phyloP scores from a whole-genome alignment of 2,113 vertebrate genomes.

The Cygnus buccinator region DNA sequence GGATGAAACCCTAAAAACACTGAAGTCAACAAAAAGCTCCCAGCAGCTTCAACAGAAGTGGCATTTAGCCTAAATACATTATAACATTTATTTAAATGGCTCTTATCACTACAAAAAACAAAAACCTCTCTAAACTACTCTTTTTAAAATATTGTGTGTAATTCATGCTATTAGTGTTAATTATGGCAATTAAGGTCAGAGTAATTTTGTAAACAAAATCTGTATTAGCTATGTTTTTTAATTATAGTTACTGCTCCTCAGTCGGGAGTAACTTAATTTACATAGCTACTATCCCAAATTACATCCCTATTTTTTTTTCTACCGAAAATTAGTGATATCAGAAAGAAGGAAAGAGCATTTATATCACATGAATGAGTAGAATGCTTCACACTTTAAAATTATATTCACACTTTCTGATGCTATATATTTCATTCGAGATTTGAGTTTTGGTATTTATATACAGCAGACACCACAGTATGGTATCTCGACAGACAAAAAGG shows the following conservation, averaged over 20 bases:
- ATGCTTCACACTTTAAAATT: background rate
- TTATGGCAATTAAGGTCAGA: background rate
- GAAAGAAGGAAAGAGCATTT: background rate
- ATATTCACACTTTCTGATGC: background rate
- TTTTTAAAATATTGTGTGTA: background rate
- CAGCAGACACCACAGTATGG: background rate
- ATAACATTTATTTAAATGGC: background rate
- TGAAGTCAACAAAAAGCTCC: background rate
- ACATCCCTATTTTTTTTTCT: background rate
- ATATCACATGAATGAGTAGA: background rate
- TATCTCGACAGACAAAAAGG: background rate
- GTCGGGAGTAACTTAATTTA: background rate
- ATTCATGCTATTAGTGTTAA: background rate
- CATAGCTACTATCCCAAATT: background rate
- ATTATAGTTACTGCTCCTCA: background rate
- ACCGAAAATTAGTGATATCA: background rate
- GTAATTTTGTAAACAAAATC: slow-evolving; percentile 19
- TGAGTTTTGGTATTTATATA: background rate
- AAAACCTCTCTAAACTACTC: background rate
- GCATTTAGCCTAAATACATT: background rate
- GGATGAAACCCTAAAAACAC: background rate
- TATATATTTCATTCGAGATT: background rate
- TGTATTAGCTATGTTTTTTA: background rate
- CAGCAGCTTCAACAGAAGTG: background rate
- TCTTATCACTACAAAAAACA: background rate